Base-by-base conservation (phyloP, 2,888 invertebrate genomes). In the Synanthedon myopaeformis region DNA sequence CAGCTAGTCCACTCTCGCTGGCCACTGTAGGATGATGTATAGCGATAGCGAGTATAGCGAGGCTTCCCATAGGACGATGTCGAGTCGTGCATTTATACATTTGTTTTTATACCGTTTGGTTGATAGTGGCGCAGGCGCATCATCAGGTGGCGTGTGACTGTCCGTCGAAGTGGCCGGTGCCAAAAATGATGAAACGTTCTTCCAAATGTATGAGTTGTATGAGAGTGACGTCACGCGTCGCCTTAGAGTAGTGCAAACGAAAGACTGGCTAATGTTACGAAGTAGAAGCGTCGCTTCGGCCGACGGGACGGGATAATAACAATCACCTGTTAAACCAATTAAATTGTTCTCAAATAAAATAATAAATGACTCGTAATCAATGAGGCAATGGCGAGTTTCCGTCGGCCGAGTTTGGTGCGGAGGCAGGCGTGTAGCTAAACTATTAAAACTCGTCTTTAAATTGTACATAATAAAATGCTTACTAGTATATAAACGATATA, bases 61-160 rank as follows among this genome's bases (percentile, higher is more conserved):
- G 84, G 86, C 85, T 86, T 86, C 86, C 84, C 83, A 78, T 82
- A 83, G 80, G 83, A 83, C 82, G 82, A 82, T 83, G 82, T 79
- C 8, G 28, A 28, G 28, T 28, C 35, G 35, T 73, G 76, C 76
- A 76, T 76, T 74, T 74, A 72, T 64, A 65, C 58, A 59, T 61
- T 61, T 41, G 62, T 62, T 61, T 70, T 70, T 61, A 67, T 71
- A 70, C 67, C 69, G 70, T 67, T 71, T 60, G 2, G 19, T 17
- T 49, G 56, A 61, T 66, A 71, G 70, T 67, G 79, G 79, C 78
- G 79, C 79, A 76, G 23, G 23, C 23, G 74, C 69, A 61, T 60
- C 61, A 57, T 61, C 19, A 19, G 14, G 17, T 14, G 19, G 23
- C 35, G 35, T 35, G 35, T 35, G 35, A 6, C 35, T 35, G 35